Conservation (phyloP, 1,140 invertebrate genomes). For the Ruditapes philippinarum region DNA sequence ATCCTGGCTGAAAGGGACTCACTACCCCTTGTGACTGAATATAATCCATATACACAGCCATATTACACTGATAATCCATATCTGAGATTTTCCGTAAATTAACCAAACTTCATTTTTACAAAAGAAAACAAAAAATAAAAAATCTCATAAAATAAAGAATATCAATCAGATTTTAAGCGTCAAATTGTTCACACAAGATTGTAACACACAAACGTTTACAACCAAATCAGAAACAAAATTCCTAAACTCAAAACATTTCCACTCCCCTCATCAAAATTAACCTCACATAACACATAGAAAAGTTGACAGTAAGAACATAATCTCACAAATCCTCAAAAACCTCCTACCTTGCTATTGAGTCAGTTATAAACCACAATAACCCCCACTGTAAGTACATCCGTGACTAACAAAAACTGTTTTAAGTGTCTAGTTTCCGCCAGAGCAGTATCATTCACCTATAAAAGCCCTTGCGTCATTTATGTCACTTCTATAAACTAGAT, state of each 20-base stretch:
- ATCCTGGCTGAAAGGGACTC: not conserved
- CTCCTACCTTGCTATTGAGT: slow-evolving; percentile 40
- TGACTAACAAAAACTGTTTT: slow-evolving; percentile 42
- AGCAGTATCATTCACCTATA: not conserved
- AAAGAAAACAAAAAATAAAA: not conserved
- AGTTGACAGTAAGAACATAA: slow-evolving; percentile 41
- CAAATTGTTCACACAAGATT: too few species aligned
- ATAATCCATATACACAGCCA: not conserved
- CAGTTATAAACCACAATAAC: slow-evolving; percentile 33
- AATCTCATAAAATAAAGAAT: not conserved
- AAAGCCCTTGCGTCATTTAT: not conserved
- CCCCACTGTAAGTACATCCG: slow-evolving; percentile 30
- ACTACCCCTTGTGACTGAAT: too few species aligned
- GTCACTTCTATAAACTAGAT: slow-evolving; percentile 4
- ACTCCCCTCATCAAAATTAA: slow-evolving; percentile 19
- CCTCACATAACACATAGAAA: not conserved
- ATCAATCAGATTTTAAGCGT: not conserved
- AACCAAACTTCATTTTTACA: not conserved
- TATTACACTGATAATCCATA: slow-evolving; percentile 4
- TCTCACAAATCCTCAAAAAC: slow-evolving; percentile 12
- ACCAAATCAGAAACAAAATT: not conserved
- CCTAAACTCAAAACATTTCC: not conserved
- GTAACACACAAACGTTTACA: too few species aligned
- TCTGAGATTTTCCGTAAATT: not conserved
- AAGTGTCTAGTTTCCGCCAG: slow-evolving; percentile 30